Conservation (phyloP, 2,113 vertebrate genomes). For the Caloenas nicobarica region DNA sequence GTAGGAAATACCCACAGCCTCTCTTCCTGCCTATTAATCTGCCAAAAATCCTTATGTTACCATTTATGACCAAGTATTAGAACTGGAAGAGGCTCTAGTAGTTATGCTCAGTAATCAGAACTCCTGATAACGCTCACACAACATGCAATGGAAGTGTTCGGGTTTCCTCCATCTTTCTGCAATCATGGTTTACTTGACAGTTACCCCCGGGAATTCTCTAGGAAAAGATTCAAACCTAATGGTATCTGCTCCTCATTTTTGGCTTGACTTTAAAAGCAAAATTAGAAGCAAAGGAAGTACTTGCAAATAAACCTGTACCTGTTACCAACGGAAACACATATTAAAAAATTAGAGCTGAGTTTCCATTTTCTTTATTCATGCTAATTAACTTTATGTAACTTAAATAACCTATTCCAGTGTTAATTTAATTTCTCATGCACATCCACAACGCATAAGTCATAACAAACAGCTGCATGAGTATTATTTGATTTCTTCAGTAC, state of each 20-base stretch:
- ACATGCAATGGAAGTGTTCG: background rate
- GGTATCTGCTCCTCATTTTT: background rate
- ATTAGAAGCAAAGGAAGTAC: background rate
- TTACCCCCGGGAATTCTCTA: background rate
- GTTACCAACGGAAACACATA: background rate
- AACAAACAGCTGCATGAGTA: background rate
- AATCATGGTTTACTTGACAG: background rate
- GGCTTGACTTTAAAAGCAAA: background rate
- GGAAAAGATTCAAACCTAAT: background rate
- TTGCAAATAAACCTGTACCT: background rate
- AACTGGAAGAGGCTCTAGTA: background rate
- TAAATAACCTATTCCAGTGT: background rate
- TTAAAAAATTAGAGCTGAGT: background rate
- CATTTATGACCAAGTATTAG: background rate
- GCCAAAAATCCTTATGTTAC: background rate
- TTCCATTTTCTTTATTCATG: background rate
- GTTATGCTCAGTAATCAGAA: background rate
- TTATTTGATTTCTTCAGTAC: background rate
- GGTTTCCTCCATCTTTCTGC: background rate
- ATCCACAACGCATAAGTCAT: background rate
- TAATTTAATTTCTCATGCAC: background rate
- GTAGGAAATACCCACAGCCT: background rate
- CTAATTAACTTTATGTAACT: background rate
- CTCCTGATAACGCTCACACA: background rate
- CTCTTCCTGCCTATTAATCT: background rate